Evolutionary conservation across 2,113 vertebrate genomes (phyloP), one percentile per base, ranked within the genome.

Genomic region (Pseudolaguvia tuberculata): DNA sequence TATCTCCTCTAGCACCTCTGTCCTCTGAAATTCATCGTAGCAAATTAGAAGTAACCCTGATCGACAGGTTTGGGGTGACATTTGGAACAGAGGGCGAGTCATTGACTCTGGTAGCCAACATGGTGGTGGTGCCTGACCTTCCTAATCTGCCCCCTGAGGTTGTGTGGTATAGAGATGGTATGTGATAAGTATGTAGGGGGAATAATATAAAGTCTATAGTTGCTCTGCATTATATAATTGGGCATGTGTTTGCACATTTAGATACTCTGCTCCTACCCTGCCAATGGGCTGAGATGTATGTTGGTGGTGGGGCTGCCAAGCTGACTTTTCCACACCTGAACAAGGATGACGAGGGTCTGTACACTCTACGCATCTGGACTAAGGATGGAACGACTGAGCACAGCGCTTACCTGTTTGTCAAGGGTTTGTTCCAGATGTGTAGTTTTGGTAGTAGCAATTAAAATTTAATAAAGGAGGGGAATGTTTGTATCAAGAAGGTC

Each of bases 331-430:
- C 92, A 13, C 92, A 93, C 75, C 88, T 99, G 84, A 93, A 94
- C 86, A 99, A 99, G 85, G 97, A 98, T 5, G 97, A 99, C 1
- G 97, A 99, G 86, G 97, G 97, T 17, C 91, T 99, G 70, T 99
- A 98, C 83, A 98, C 97, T 0, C 70, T 98, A 56, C 90, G 96
- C 67, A 87, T 99, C 58, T 90, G 95, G 81, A 93, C 94, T 0
- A 93, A 89, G 75, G 93, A 93, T 0, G 95, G 96, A 47, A 90
- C 94, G 47, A 86, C 88, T 0, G 94, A 99, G 80, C 94, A 95
- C 82, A 95, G 95, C 0, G 96, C 95, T 73, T 99, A 93, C 83
- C 82, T 99, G 72, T 99, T 99, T 58, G 97, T 99, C 53, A 90
- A 91, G 91, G 97, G 95, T 98, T 78, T 10, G 65, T 42, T 17